Evolutionary conservation across 2,888 invertebrate species (phyloP), one percentile per base, ranked within the genome.

Genomic region (Strigamia transsilvanica): DNA sequence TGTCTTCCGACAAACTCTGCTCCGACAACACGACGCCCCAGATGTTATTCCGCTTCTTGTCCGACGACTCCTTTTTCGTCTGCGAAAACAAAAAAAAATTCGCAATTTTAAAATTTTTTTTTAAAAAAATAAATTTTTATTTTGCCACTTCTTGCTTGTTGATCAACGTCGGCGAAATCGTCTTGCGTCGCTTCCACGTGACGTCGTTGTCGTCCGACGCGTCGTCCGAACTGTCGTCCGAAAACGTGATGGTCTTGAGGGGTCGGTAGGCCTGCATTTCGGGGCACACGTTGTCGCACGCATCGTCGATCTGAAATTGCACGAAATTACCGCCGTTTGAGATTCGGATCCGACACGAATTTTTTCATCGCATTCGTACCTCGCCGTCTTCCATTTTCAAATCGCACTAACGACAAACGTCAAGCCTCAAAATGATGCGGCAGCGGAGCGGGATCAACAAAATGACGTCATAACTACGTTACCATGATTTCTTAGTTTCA

Each of bases 1-100:
- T 78, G n/a, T 78, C 78, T 27, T 78, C 78, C 6, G 78, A 21
- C n/a, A 78, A 38, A 78, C 78, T 78, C 32, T 78, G 78, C 13
- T 78, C 78, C 23, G 78, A 32, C 23, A 78, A n/a, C 15, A 78
- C 78, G 2, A n/a, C 23, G 27, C 78, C 32, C 78, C 78, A 78
- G 1, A 78, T 32, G 27, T 78, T 78, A 23, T 78, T 78, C 5
- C 78, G 34, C 18, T 61, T 61, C 18, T 61, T 61, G 10, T 18
- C 51, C 51, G 10, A n/a, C 13, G 15, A 6, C 15, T 6, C 2
- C 18, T 2, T 9, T 3, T 18, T 61, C 18, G 18, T 23, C 61
- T 61, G 9, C 18, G 15, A 56, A 56, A 12, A 56, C 7, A 56
- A n/a, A n/a, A n/a, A n/a, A n/a, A n/a, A n/a, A n/a, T n/a, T n/a